phyloP scores from a whole-genome alignment of 2,888 invertebrate genomes.

The Dascillus cervinus region DNA sequence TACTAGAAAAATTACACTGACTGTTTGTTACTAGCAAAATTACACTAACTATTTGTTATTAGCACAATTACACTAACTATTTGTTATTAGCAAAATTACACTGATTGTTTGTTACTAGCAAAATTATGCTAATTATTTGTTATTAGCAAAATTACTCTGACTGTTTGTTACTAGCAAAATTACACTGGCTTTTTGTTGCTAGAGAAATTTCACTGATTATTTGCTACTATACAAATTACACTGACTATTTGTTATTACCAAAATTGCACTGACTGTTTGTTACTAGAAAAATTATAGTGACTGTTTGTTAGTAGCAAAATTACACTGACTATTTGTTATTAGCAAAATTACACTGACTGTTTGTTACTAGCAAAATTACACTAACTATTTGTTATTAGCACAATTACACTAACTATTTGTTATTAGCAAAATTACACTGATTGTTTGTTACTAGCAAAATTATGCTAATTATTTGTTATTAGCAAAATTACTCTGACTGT shows the following conservation, averaged over 20 bases:
- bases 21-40: conserved; percentile 7
- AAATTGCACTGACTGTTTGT: conserved; percentile 3
- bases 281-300: not conserved
- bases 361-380: conserved; percentile 5
- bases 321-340: conserved; percentile 3
- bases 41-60: no score
- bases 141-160: not conserved
- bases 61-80: no score
- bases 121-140: conserved; percentile 3
- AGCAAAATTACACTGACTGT: conserved; percentile 3
- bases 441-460: conserved; percentile 7
- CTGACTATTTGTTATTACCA: conserved; percentile 6
- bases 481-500: conserved; percentile 3
- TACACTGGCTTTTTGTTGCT: no score
- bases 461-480: conserved; percentile 3
- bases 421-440: not conserved
- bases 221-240: not conserved
- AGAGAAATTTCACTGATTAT: no score
- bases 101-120: conserved; percentile 6
- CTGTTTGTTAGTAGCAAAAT: conserved; percentile 7
- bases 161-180: conserved; percentile 7
- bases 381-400: no score
- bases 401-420: conserved; percentile 4
- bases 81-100: not conserved
- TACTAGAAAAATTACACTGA: not conserved